Evolutionary conservation across 23 tunicate genomes (phyloP), one percentile per base, ranked within the genome.

Genomic region (Aplidium turbinatum): DNA sequence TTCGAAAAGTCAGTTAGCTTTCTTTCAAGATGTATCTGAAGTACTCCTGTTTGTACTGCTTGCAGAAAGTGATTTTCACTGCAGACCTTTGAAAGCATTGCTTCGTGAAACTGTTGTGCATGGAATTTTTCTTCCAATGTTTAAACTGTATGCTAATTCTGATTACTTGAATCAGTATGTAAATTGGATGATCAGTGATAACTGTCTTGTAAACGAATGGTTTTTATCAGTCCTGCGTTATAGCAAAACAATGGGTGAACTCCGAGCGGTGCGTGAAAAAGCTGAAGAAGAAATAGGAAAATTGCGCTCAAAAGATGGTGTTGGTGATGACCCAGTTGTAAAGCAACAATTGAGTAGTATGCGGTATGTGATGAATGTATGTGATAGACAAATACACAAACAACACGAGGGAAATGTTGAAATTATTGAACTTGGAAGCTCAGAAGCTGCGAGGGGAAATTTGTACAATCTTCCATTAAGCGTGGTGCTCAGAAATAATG

Each of bases 121-220:
- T 25, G 97, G 91, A 20, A 58, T 91, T 13, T 91, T 91, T 58
- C 46, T 79, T 3, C 97, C 97, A 11, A 65, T 74, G 50, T 70
- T 91, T 31, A 72, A 66, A n/a, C 62, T 91, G 40, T 91, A 84
- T 50, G 84, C 91, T 51, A 85, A 79, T 65, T 86, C 97, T 2
- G 97, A 91, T 52, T 91, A 91, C 76, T 86, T 91, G 76, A 91
- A 91, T 79, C 91, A 78, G 72, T 91, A 84, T 54, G 62, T 84
- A 18, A 71, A 53, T 39, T 91, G 97, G 97, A 76, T 91, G 72
- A 85, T 91, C 7, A 86, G 86, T 58, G 97, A 91, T 61, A 84
- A 84, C 31, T 91, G 97, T 64, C 58, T 91, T 0, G 57, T 86
- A 0, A 91, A 91, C 47, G 97, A 91, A 40, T 89, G 93, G 70